phyloP scores from a whole-genome alignment of 1,140 invertebrate species.

The Leucophenga varia region DNA sequence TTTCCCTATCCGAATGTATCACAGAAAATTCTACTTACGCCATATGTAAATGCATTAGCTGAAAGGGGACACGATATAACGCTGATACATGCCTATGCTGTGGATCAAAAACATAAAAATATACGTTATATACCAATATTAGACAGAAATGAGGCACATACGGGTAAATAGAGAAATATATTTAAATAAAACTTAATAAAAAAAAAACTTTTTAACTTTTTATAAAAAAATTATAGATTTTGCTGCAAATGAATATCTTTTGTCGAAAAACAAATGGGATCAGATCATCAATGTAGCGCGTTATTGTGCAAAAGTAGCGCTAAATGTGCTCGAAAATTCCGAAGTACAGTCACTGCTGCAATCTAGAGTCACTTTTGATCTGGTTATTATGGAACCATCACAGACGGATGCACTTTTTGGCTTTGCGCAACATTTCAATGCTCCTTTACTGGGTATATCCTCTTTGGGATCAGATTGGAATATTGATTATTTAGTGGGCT shows the following conservation, averaged over 20 bases:
- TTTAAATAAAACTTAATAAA: no score
- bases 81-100: slow-evolving; percentile 41
- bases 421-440: slow-evolving; percentile 28
- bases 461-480: slow-evolving; percentile 34
- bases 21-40: slow-evolving; percentile 21
- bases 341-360: slow-evolving; percentile 21
- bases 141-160: slow-evolving; percentile 27
- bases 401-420: slow-evolving; percentile 25
- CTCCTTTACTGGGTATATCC: slow-evolving; percentile 21
- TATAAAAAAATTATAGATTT: not conserved
- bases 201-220: no score
- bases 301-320: slow-evolving; percentile 22
- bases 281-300: slow-evolving; percentile 10
- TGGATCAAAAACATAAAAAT: slow-evolving; percentile 43
- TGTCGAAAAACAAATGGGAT: slow-evolving; percentile 4
- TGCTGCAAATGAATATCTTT: slow-evolving; percentile 31
- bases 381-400: slow-evolving; percentile 25
- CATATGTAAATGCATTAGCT: slow-evolving; percentile 21
- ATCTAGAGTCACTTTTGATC: slow-evolving; percentile 24
- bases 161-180: no score
- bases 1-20: slow-evolving; percentile 23
- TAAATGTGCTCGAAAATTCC: slow-evolving; percentile 11
- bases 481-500: slow-evolving; percentile 20
- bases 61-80: slow-evolving; percentile 31
- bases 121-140: slow-evolving; percentile 32